Evolutionary conservation across 2,113 vertebrate species (phyloP).

Genomic region (Theristicus caerulescens): DNA sequence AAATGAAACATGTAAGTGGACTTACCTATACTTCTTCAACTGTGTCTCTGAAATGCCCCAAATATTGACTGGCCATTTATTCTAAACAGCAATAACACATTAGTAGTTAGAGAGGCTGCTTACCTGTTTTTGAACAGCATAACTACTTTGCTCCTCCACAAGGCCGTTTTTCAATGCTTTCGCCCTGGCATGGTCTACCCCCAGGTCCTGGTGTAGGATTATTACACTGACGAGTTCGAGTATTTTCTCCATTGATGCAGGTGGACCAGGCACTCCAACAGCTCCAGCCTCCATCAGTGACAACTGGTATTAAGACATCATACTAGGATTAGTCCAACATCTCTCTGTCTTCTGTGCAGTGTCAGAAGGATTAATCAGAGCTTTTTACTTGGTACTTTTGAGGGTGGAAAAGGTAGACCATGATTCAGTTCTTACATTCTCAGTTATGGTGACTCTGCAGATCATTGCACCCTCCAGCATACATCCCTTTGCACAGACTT

Average conservation of each 20-base stretch:
- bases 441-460: neutral
- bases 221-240: conserved; percentile 73
- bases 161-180: conserved; percentile 30
- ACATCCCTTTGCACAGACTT: neutral
- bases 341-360: neutral
- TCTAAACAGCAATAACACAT: neutral
- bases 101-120: neutral
- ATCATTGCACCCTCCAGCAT: neutral
- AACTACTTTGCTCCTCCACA: conserved; percentile 50
- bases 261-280: conserved; percentile 78
- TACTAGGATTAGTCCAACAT: neutral
- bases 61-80: neutral
- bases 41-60: neutral
- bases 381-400: neutral
- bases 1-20: neutral
- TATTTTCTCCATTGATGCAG: conserved; percentile 58
- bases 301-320: neutral
- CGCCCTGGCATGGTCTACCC: conserved; percentile 73
- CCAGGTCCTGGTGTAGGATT: conserved; percentile 4
- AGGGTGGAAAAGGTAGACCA: neutral
- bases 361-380: neutral
- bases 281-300: conserved; percentile 75
- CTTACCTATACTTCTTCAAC: neutral
- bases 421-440: neutral
- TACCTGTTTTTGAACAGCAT: neutral